Evolutionary conservation across 2,888 invertebrate genomes (phyloP).

Genomic region (Chelonus formosanus): DNA sequence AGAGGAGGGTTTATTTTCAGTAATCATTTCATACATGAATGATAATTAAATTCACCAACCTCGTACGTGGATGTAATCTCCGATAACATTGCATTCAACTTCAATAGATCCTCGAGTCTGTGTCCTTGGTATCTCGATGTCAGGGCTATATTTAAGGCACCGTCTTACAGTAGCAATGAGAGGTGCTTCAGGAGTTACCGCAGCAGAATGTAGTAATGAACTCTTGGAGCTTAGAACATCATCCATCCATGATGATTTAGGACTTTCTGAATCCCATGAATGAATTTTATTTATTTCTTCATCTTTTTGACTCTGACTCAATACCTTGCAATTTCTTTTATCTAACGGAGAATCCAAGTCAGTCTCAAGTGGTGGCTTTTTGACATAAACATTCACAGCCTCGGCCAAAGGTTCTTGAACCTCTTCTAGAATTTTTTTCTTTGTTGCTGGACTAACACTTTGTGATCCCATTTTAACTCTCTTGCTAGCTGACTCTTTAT

Average conservation of each 20-base stretch:
- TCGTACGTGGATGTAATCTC: conserved; percentile 73
- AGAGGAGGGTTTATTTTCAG: too few species aligned
- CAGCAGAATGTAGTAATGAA: conserved; percentile 54
- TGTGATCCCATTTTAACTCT: conserved; percentile 48
- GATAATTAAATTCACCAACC: conserved; percentile 68
- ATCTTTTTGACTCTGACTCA: conserved; percentile 36
- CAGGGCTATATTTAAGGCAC: conserved; percentile 61
- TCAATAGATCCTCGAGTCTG: conserved; percentile 70
- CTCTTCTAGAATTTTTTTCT: conserved; percentile 39
- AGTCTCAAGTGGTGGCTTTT: conserved; percentile 57
- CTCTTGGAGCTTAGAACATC: conserved; percentile 56
- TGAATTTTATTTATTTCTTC: conserved; percentile 47
- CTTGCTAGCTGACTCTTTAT: conserved; percentile 47
- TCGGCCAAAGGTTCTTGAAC: conserved; percentile 45
- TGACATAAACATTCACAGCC: conserved; percentile 59
- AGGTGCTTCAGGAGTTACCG: conserved; percentile 59
- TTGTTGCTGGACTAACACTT: conserved; percentile 47
- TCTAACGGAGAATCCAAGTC: conserved; percentile 55
- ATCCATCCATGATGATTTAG: conserved; percentile 57
- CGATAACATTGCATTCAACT: conserved; percentile 70
- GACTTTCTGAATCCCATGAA: conserved; percentile 59
- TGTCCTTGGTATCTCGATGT: conserved; percentile 47
- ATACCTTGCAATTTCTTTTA: conserved; percentile 39
- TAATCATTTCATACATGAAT: too few species aligned
- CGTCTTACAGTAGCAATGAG: conserved; percentile 61